phyloP scores from a whole-genome alignment of 2,113 vertebrate species.

The Carassius carassius region DNA sequence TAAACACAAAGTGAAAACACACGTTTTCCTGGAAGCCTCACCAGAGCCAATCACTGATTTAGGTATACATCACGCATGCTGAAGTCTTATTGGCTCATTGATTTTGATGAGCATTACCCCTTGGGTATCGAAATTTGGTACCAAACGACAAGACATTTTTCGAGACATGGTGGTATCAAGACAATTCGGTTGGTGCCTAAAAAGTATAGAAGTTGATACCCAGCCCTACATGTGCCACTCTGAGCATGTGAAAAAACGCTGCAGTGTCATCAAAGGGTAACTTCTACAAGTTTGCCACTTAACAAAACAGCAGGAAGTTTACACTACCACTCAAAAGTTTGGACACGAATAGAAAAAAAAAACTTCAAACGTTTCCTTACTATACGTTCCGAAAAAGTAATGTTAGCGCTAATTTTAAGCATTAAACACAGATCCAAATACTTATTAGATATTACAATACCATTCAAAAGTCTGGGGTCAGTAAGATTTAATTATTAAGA shows the following conservation, averaged over 20 bases:
- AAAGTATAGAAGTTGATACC: background rate
- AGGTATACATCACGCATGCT: no score
- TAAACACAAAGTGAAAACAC: no score
- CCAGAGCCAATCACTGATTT: no score
- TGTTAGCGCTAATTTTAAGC: background rate
- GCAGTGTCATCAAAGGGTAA: background rate
- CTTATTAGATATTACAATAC: background rate
- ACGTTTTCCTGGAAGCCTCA: no score
- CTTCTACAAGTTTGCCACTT: background rate
- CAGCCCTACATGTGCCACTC: no score
- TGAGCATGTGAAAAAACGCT: background rate
- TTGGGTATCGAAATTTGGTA: slow-evolving; percentile 1
- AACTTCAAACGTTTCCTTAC: background rate
- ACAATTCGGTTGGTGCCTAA: background rate
- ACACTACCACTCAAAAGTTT: background rate
- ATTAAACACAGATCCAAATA: background rate
- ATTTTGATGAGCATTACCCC: no score
- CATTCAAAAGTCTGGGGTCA: background rate
- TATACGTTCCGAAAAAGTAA: background rate
- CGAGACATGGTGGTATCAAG: background rate
- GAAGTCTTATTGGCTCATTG: no score
- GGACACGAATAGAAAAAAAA: background rate
- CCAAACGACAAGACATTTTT: background rate
- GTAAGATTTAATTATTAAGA: background rate
- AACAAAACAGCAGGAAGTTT: background rate